Evolutionary conservation across 2,888 invertebrate species (phyloP), one percentile per base, ranked within the genome.

Genomic region (Lithophane semibrunnea): DNA sequence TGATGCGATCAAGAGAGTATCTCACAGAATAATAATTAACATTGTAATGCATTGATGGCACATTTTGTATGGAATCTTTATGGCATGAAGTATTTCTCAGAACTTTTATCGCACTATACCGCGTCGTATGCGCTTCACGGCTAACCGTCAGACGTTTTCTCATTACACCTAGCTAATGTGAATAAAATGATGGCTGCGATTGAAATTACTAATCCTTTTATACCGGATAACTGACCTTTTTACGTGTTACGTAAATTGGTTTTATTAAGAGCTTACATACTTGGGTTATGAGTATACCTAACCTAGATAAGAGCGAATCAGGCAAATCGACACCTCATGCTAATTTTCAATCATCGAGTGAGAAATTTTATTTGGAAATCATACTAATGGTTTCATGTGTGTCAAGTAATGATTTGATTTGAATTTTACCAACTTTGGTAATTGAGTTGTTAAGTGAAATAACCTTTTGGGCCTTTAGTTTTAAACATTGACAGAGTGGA

Each of bases 141-240:
- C 74, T 89, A 86, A 88, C 86, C 83, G 85, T 90, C 89, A 90
- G 91, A 91, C 87, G 83, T 90, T 93, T 92, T 92, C 93, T 92
- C 92, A 93, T 94, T 92, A 93, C 88, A 88, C 84, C 86, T 77
- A 88, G 91, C 92, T 94, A 94, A 95, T 95, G 94, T 89, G 92
- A 95, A 95, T 94, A 93, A 93, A 93, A 95, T 94, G 91, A 93
- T 93, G 92, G 91, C 87, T 83, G 90, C 92, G 91, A 93, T 92
- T 94, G 93, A 92, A 93, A 92, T 91, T 88, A 92, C 89, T 93
- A 91, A 94, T 93, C 92, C 92, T 92, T 92, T 92, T 90, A 92
- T 89, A 92, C 89, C 89, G 90, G 91, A 88, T 90, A 92, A 91
- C 88, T 92, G 89, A 92, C 91, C 91, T 93, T 93, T 92, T 92